Evolutionary conservation across 2,113 vertebrate genomes (phyloP), one percentile per base, ranked within the genome.

Genomic region (Euleptes europaea): DNA sequence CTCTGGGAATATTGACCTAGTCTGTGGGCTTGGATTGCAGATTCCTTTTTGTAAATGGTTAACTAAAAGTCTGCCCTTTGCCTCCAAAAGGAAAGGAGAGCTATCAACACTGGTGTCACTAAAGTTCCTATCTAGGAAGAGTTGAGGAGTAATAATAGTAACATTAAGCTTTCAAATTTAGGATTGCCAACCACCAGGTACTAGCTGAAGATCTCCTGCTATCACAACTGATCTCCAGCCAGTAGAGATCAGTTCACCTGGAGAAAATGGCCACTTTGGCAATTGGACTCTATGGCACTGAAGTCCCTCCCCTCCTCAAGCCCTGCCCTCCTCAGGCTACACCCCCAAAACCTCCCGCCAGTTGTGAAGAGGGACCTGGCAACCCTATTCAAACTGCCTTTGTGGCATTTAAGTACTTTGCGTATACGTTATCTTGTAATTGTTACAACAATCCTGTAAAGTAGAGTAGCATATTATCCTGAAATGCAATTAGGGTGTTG

Each of bases 31-130:
- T 42, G 26, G 19, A 82, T 23, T 66, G 51, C 81, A 84, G 12
- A 69, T 74, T 83, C 86, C 38, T 76, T 49, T 54, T 44, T 7
- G 1, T 47, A 33, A 7, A 67, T n/a, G 60, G 1, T 35, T 66
- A 1, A 1, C 66, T 51, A 78, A 86, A 10, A 9, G 31, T 72
- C 1, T 71, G 35, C 44, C 21, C 60, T 85, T 70, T 85, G 74
- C 26, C 12, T 8, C 69, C 63, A 0, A 1, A 60, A 60, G 54
- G 57, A 84, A 79, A 31, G 44, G 1, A 14, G 78, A 21, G 19
- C 1, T 1, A 75, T 12, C 21, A 76, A 65, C 33, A 84, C 0
- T 42, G 54, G 86, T 10, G 8, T 82, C 60, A 14, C 83, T 66
- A 38, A 60, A 1, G 83, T 91, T 66, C 49, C 54, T 23, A 26